Conservation (phyloP, 64 coral and sea anemone species). For the Platygyra sinensis region DNA sequence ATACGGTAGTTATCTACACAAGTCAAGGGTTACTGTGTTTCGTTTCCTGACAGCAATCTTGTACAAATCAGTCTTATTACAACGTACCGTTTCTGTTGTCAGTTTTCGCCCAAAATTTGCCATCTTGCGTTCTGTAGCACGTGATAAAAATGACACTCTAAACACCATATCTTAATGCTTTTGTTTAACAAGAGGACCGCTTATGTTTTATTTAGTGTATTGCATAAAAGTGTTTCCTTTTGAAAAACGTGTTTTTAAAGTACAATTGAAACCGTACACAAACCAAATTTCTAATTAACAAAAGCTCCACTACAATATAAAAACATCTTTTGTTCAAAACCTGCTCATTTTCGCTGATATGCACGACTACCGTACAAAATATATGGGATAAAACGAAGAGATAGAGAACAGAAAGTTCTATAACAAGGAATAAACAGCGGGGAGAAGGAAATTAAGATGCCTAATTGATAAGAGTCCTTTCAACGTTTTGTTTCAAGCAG, state of each 20-base stretch:
- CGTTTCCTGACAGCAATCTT: background rate
- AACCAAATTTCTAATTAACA: background rate
- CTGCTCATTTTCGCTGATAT: background rate
- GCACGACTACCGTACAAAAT: too few species aligned
- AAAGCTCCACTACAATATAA: background rate
- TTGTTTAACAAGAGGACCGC: slow-evolving; percentile 8
- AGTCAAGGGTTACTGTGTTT: background rate
- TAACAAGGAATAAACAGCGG: background rate
- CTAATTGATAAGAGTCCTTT: background rate
- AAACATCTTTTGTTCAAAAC: slow-evolving; percentile 10
- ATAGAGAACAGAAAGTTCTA: background rate
- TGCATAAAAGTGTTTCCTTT: slow-evolving; percentile 10
- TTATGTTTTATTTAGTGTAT: background rate
- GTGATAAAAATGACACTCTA: background rate
- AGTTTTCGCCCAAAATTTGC: background rate
- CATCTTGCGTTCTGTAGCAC: background rate
- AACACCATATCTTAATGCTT: background rate
- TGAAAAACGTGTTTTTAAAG: background rate
- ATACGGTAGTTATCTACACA: background rate
- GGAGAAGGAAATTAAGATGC: background rate
- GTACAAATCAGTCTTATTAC: background rate
- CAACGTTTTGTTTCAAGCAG: slow-evolving; percentile 3
- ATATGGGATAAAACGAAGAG: background rate
- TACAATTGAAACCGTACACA: slow-evolving; percentile 4
- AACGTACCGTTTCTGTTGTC: background rate